phyloP scores from a whole-genome alignment of 64 coral and sea anemone genomes.

The Montipora foliosa region DNA sequence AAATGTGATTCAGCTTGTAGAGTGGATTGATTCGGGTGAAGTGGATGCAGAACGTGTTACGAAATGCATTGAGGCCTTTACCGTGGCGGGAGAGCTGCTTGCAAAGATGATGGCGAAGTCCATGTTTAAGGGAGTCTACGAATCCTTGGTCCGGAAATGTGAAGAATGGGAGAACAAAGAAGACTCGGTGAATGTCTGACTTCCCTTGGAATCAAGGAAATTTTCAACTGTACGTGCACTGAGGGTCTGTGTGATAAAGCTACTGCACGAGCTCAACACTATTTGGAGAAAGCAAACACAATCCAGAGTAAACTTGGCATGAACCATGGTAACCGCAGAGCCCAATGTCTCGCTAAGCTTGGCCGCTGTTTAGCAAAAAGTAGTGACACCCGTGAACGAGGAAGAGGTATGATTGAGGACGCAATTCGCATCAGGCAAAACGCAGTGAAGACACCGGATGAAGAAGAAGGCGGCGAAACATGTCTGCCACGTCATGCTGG shows the following conservation, averaged over 20 bases:
- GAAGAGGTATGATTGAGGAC: background rate
- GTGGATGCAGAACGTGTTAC: background rate
- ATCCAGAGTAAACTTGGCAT: background rate
- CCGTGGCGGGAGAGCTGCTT: conserved; percentile 45
- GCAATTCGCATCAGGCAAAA: background rate
- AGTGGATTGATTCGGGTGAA: background rate
- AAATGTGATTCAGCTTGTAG: conserved; percentile 60
- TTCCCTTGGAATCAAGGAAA: conserved; percentile 30
- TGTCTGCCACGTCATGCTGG: conserved; percentile 12
- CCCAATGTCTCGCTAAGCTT: conserved; percentile 43
- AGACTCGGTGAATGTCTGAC: conserved; percentile 46
- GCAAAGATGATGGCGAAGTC: conserved; percentile 55
- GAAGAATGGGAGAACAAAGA: conserved; percentile 11
- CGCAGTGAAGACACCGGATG: background rate
- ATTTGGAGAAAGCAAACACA: conserved; percentile 16
- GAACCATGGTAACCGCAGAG: background rate
- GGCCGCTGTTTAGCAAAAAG: conserved; percentile 13
- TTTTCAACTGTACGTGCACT: background rate
- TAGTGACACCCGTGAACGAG: background rate
- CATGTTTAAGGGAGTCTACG: background rate
- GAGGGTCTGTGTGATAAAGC: background rate
- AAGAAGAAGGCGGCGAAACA: background rate
- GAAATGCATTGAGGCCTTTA: conserved; percentile 54
- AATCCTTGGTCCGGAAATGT: background rate
- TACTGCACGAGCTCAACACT: background rate